These are phyloP conservation scores for Meandrusa payeni DNA, from an alignment of 2,888 invertebrate species.

Conservation along the genomic window DNA sequence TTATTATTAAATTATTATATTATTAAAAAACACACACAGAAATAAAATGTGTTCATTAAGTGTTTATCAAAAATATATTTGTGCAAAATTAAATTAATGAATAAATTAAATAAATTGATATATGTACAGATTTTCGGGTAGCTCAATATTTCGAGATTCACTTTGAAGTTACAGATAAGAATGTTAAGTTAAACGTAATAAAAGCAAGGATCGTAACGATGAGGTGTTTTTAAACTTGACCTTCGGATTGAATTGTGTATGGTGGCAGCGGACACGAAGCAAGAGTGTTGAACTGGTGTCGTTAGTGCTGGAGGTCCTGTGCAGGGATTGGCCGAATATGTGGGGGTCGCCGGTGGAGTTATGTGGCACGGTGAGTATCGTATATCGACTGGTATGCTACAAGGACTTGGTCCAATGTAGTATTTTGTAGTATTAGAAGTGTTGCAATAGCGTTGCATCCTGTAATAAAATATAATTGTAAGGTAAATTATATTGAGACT, in stretches of 20 bases:
- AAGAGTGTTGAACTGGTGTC: background rate
- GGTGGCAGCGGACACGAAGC: conserved; percentile 9
- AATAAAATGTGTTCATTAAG: too few species aligned
- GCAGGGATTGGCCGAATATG: background rate
- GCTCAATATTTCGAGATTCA: conserved; percentile 12
- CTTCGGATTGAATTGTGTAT: conserved; percentile 7
- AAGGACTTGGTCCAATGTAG: background rate
- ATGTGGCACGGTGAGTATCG: conserved; percentile 1
- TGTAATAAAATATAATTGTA: too few species aligned
- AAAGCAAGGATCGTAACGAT: conserved; percentile 18
- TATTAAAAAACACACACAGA: too few species aligned
- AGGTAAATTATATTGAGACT: too few species aligned
- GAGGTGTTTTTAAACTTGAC: background rate
- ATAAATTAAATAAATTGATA: too few species aligned
- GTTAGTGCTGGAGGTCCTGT: background rate
- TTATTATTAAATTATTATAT: too few species aligned
- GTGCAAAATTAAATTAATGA: too few species aligned
- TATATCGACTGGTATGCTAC: background rate
- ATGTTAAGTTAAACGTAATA: background rate
- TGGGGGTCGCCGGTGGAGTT: background rate
- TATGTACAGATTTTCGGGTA: too few species aligned
- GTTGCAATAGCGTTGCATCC: background rate
- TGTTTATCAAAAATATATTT: too few species aligned
- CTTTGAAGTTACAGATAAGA: too few species aligned
- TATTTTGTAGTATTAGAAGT: background rate